These are phyloP conservation scores for Aurelia aurita DNA, from an alignment of 30 jellyfish, hydroid and myxozoan species.

Conservation along the genomic window DNA sequence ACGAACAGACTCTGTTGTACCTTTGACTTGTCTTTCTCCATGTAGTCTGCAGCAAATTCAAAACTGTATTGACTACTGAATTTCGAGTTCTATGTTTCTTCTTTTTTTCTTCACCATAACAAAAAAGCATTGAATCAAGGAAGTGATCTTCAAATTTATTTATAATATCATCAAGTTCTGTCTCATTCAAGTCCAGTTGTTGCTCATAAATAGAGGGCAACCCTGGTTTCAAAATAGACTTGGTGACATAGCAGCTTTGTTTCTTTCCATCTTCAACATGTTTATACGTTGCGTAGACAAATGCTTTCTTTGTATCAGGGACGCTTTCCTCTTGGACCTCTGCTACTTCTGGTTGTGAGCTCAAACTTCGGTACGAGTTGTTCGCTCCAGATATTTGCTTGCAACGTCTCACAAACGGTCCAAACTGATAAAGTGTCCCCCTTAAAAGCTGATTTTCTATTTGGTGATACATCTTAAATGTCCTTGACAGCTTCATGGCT, in stretches of 20 bases:
- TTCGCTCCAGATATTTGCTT: too few species aligned
- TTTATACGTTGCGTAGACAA: slow-evolving; percentile 15
- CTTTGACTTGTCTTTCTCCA: slow-evolving; percentile 47
- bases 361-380: too few species aligned
- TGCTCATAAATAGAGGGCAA: slow-evolving; percentile 32
- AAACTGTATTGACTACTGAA: slow-evolving; percentile 38
- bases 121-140: slow-evolving; percentile 48
- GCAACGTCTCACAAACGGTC: too few species aligned
- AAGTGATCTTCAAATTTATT: slow-evolving; percentile 40
- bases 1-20: neutral
- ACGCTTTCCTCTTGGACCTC: too few species aligned
- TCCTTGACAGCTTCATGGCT: too few species aligned
- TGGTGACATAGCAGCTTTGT: slow-evolving; percentile 78
- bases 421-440: too few species aligned
- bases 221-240: slow-evolving; percentile 60
- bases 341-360: too few species aligned
- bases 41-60: slow-evolving; percentile 42
- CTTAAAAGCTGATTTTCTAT: too few species aligned
- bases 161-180: slow-evolving; percentile 15
- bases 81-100: slow-evolving; percentile 15
- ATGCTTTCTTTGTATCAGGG: neutral
- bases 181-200: slow-evolving; percentile 30
- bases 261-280: slow-evolving; percentile 69
- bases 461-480: too few species aligned
- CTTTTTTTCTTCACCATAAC: slow-evolving; percentile 46